These are phyloP conservation scores for Hypsopygia costalis DNA, from an alignment of 2,888 invertebrate species.

Conservation along the genomic window DNA sequence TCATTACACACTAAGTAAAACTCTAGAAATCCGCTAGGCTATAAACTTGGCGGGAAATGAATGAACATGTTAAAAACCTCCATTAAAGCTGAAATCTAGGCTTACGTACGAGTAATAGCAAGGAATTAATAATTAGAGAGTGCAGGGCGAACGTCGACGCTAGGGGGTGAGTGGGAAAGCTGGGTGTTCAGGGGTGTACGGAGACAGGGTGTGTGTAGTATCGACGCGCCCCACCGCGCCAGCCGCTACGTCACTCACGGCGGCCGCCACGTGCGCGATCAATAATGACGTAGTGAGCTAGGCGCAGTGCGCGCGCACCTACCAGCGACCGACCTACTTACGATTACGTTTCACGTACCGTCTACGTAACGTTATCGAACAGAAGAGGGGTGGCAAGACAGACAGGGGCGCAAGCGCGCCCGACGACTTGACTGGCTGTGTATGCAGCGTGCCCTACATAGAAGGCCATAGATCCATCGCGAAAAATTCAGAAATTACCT, in stretches of 20 bases:
- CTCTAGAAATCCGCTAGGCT: no score
- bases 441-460: constrained; percentile 44
- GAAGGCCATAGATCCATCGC: constrained; percentile 26
- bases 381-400: constrained; percentile 31
- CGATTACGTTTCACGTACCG: constrained; percentile 72
- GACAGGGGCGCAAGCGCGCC: constrained; percentile 39
- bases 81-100: constrained; percentile 25
- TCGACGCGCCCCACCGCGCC: constrained; percentile 35
- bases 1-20: no score
- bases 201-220: constrained; percentile 49
- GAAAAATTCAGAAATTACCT: constrained; percentile 27
- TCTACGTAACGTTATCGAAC: constrained; percentile 73
- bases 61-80: no score
- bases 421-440: constrained; percentile 34
- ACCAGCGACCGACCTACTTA: constrained; percentile 67
- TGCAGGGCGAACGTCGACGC: constrained; percentile 33
- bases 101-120: constrained; percentile 27
- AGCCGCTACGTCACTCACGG: constrained; percentile 73
- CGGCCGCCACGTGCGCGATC: constrained; percentile 78
- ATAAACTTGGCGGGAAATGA: no score
- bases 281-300: constrained; percentile 71
- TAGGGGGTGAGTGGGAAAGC: constrained; percentile 20
- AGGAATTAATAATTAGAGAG: constrained; percentile 38
- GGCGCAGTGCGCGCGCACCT: constrained; percentile 59
- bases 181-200: constrained; percentile 29